These are phyloP conservation scores for Hystrix brachyura DNA, from an alignment of 2,113 vertebrate genomes.

Conservation along the genomic window DNA sequence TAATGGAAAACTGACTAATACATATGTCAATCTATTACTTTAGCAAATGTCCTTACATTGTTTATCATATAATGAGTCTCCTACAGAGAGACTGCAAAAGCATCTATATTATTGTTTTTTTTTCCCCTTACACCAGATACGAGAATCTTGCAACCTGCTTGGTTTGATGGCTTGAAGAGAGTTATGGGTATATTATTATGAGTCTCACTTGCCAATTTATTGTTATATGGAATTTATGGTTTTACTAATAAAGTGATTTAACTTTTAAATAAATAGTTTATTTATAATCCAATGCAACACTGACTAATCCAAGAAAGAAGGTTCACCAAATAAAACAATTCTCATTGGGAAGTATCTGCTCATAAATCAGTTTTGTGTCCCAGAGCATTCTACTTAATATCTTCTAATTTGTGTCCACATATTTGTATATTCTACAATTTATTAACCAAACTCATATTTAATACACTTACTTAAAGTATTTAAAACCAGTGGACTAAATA, in stretches of 20 bases:
- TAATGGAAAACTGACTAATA: not conserved
- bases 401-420: not conserved
- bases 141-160: not conserved
- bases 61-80: not conserved
- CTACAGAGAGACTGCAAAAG: not conserved
- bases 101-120: not conserved
- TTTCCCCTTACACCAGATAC: not conserved
- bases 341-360: not conserved
- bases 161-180: not conserved
- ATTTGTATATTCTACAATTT: not conserved
- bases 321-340: not conserved
- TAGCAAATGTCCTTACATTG: not conserved
- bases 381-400: constrained; percentile 3
- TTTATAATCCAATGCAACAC: not conserved
- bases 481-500: not conserved
- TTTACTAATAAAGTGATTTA: constrained; percentile 50
- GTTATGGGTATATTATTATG: not conserved
- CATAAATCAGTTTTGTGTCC: not conserved
- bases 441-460: not conserved
- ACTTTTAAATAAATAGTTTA: constrained; percentile 45
- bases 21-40: not conserved
- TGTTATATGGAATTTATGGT: constrained; percentile 23
- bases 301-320: not conserved
- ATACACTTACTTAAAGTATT: not conserved
- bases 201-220: not conserved